These are phyloP conservation scores for Centropus unirufus DNA, from an alignment of 2,113 vertebrate genomes.

Conservation along the genomic window DNA sequence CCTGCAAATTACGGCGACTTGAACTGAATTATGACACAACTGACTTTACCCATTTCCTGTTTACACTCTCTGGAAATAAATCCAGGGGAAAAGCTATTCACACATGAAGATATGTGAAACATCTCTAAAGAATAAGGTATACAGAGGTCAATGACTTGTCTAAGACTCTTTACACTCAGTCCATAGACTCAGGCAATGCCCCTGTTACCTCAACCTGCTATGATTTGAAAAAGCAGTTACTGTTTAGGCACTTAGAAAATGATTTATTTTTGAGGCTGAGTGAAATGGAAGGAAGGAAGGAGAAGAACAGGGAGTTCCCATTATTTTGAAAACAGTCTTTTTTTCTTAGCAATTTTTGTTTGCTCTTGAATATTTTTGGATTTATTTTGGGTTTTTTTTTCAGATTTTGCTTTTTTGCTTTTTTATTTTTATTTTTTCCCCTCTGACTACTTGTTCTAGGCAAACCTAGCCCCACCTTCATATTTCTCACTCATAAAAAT, in stretches of 20 bases:
- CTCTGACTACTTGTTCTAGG: not conserved
- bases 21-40: not conserved
- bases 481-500: not conserved
- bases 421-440: too few relatives aligned
- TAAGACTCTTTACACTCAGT: not conserved
- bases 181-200: not conserved
- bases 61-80: not conserved
- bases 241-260: not conserved
- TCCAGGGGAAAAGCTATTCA: not conserved
- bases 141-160: not conserved
- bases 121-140: not conserved
- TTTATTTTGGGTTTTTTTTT: too few relatives aligned
- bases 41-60: not conserved
- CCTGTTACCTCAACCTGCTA: not conserved
- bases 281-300: accelerated
- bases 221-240: not conserved
- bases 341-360: not conserved
- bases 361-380: not conserved
- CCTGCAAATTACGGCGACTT: not conserved
- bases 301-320: not conserved
- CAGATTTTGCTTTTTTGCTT: not conserved
- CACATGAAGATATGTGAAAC: not conserved
- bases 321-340: not conserved
- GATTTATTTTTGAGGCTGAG: not conserved
- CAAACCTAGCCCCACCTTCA: not conserved